phyloP scores from a whole-genome alignment of 2,888 invertebrate species.

The Ormyrus labotus region DNA sequence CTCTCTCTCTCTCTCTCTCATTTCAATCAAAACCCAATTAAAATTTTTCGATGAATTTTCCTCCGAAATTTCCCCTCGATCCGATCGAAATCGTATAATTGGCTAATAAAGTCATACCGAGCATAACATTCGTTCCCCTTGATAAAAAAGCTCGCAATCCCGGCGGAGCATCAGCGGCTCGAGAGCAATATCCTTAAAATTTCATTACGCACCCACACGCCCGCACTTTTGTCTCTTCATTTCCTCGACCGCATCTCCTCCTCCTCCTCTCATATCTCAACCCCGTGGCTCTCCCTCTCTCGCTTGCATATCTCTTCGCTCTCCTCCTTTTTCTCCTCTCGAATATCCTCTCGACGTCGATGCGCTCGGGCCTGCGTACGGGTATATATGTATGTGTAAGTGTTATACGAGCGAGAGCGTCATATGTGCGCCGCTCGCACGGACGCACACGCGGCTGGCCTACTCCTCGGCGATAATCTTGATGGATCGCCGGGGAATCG shows the following conservation, averaged over 20 bases:
- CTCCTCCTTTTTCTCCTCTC: slow-evolving; percentile 8
- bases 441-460: slow-evolving; percentile 38
- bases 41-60: no score
- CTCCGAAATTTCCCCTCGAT: no score
- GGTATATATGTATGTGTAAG: neutral
- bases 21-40: no score
- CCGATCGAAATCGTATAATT: no score
- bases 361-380: neutral
- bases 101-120: no score
- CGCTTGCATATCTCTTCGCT: no score
- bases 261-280: neutral
- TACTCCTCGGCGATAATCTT: slow-evolving; percentile 60
- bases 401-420: neutral
- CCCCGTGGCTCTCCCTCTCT: neutral
- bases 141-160: no score
- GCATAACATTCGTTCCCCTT: no score
- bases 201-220: slow-evolving; percentile 25
- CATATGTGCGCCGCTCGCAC: no score
- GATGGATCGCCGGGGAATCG: slow-evolving; percentile 61
- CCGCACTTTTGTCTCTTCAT: neutral
- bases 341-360: slow-evolving; percentile 30
- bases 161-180: no score
- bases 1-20: no score
- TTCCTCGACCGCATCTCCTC: slow-evolving; percentile 32
- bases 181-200: slow-evolving; percentile 8